phyloP scores from a whole-genome alignment of 2,797 vertebrate genomes.

The Semaprochilodus insignis region DNA sequence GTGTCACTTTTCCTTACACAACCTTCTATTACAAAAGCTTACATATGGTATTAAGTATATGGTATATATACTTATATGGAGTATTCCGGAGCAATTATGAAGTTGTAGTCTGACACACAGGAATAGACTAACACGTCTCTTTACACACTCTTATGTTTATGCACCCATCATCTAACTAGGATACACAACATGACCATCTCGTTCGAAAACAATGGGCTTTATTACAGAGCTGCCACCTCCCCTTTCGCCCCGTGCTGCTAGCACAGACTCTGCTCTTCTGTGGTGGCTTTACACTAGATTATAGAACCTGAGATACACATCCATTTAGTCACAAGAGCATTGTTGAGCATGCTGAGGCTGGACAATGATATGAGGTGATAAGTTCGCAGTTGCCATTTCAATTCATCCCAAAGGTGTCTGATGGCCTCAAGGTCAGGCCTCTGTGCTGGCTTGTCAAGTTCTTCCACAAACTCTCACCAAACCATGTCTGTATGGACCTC shows the following conservation, averaged over 20 bases:
- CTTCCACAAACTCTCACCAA: background rate
- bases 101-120: background rate
- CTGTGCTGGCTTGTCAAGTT: background rate
- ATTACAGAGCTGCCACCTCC: too few relatives aligned
- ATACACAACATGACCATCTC: background rate
- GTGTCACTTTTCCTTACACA: constrained; percentile 24
- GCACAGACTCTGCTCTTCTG: background rate
- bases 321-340: background rate
- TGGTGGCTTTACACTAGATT: background rate
- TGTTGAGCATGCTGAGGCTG: background rate
- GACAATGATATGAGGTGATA: background rate
- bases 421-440: background rate
- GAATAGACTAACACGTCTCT: constrained; percentile 10
- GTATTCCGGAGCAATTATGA: background rate
- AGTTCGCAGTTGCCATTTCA: background rate
- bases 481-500: background rate
- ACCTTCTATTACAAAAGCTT: background rate
- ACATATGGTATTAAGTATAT: background rate
- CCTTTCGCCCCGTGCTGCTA: background rate
- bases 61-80: too few relatives aligned
- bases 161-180: background rate
- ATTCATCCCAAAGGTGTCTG: background rate
- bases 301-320: background rate
- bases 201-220: too few relatives aligned
- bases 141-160: background rate